Conservation (phyloP, 2,888 invertebrate species). For the Habroteleia sp. region DNA sequence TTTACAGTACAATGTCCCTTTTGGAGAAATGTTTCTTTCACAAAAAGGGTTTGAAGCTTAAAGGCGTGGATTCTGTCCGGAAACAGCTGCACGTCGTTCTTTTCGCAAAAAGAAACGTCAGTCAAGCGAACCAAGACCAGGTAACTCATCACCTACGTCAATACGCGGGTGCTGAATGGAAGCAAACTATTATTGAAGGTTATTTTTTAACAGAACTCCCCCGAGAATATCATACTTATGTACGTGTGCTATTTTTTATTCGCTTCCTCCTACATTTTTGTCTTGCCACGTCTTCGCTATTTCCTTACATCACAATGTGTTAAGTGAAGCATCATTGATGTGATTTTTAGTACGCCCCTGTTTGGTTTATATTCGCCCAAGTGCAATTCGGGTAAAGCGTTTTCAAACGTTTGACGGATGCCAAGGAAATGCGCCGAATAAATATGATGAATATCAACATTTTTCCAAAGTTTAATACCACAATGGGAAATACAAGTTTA, state of each 20-base stretch:
- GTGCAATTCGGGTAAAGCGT: constrained; percentile 23
- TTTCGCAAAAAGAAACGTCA: constrained; percentile 53
- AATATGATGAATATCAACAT: constrained; percentile 8
- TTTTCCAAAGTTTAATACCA: constrained; percentile 1
- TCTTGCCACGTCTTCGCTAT: constrained; percentile 27
- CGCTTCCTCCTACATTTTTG: constrained; percentile 21
- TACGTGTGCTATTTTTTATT: constrained; percentile 22
- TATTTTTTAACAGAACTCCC: constrained; percentile 33
- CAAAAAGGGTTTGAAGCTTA: constrained; percentile 44
- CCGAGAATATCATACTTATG: constrained; percentile 2
- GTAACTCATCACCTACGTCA: constrained; percentile 56
- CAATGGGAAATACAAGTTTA: too few species aligned
- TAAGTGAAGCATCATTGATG: constrained; percentile 39
- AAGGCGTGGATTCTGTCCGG: constrained; percentile 35
- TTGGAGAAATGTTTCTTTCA: too few species aligned
- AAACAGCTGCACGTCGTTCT: constrained; percentile 45
- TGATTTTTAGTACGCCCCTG: constrained; percentile 20
- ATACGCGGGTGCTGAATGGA: constrained; percentile 19
- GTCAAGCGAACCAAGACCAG: constrained; percentile 49
- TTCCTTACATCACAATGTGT: constrained; percentile 45
- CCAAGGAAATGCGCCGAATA: constrained; percentile 1
- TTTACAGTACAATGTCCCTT: too few species aligned
- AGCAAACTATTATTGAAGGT: constrained; percentile 39
- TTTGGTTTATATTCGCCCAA: constrained; percentile 26
- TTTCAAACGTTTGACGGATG: constrained; percentile 20